Conservation (phyloP, 2,113 vertebrate species). For the Oreocharis arfaki region DNA sequence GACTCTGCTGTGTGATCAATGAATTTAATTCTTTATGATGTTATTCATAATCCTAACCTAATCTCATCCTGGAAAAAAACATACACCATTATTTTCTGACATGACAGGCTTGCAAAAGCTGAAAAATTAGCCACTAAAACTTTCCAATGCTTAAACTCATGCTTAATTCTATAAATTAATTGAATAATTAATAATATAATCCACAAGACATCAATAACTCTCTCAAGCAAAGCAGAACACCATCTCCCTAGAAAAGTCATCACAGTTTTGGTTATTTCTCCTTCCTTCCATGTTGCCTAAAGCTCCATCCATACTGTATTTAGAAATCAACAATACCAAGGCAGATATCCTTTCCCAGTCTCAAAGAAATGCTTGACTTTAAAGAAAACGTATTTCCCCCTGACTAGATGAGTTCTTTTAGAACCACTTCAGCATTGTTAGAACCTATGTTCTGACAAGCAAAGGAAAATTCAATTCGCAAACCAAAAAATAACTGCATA, state of each 20-base stretch:
- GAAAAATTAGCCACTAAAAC: neutral
- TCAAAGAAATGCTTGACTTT: neutral
- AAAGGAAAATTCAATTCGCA: neutral
- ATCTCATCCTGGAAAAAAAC: neutral
- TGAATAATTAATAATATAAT: too few relatives aligned
- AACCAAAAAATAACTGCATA: neutral
- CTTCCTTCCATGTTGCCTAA: neutral
- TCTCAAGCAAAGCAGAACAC: neutral
- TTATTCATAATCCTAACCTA: neutral
- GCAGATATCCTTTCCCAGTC: neutral
- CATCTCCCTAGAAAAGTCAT: neutral
- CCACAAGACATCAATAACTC: neutral
- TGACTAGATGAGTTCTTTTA: neutral
- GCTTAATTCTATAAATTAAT: neutral
- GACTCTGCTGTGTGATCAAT: neutral
- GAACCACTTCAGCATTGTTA: neutral
- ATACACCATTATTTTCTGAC: neutral
- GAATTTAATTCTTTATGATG: neutral
- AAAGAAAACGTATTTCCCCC: neutral
- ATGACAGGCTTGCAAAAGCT: neutral
- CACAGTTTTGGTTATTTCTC: neutral
- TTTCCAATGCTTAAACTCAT: neutral
- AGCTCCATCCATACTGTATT: neutral
- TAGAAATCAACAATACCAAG: neutral
- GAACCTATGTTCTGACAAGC: neutral